A percentile compares a stretch with the other conserved stretches of the same genome.
These are phyloP conservation scores for Pleuronectes platessa DNA, from an alignment of 2,113 vertebrate species.

Conservation along the genomic window DNA sequence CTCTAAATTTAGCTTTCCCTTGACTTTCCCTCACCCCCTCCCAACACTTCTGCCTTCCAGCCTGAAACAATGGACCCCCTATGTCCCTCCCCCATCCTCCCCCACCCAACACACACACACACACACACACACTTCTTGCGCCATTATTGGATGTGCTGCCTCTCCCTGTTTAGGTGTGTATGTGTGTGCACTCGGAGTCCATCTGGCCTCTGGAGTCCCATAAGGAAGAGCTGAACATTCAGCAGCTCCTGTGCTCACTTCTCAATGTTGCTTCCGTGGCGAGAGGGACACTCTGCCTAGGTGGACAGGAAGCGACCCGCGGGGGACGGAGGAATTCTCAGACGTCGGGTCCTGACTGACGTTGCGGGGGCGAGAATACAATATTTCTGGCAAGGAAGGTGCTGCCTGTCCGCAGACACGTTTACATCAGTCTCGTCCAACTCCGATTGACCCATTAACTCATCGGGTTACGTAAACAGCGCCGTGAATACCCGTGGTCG, in stretches of 20 bases:
- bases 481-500: conserved; percentile 13
- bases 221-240: conserved; percentile 74
- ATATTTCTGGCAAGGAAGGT: conserved; percentile 54
- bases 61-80: conserved; percentile 82
- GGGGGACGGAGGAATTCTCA: conserved; percentile 64
- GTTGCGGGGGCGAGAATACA: conserved; percentile 33
- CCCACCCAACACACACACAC: conserved; percentile 20
- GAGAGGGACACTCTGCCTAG: conserved; percentile 63
- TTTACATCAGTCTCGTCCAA: conserved; percentile 67
- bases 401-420: conserved; percentile 65
- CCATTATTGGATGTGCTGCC: conserved; percentile 66
- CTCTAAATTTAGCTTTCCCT: conserved; percentile 81
- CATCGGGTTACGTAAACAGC: conserved; percentile 62
- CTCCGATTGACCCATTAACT: conserved; percentile 62
- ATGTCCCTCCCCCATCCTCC: conserved; percentile 66
- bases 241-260: conserved; percentile 55
- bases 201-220: conserved; percentile 67
- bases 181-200: conserved; percentile 52
- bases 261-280: conserved; percentile 54
- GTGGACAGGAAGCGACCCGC: conserved; percentile 75
- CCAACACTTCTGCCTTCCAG: conserved; percentile 78
- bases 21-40: conserved; percentile 76
- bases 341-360: conserved; percentile 52
- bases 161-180: conserved; percentile 52
- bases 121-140: conserved; percentile 37